A percentile compares a stretch with the other conserved stretches of the same genome.
These are phyloP conservation scores for Hypocryptadius cinnamomeus DNA, from an alignment of 2,113 vertebrate species.

Conservation along the genomic window DNA sequence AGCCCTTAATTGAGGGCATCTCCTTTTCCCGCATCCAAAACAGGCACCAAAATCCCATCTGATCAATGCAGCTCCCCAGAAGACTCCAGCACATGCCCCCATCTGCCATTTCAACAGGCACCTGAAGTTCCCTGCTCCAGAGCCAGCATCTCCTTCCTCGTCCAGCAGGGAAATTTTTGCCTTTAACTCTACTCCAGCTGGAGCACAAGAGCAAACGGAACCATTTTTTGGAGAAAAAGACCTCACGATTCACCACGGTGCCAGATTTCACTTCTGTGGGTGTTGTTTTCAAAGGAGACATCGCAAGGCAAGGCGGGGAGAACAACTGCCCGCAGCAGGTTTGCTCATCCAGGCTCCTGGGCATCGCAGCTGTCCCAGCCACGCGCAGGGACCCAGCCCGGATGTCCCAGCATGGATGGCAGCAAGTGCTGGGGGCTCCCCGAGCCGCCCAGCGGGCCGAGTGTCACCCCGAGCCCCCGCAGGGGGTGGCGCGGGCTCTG, in stretches of 20 bases:
- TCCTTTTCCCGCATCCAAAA: background rate
- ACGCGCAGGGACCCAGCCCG: background rate
- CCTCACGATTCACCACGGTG: background rate
- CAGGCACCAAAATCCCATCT: fast-evolving
- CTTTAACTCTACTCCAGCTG: background rate
- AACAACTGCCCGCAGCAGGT: background rate
- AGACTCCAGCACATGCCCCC: background rate
- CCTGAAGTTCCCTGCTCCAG: background rate
- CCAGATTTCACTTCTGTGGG: background rate
- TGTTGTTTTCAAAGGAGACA: background rate
- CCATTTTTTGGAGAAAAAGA: background rate
- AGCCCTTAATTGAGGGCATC: fast-evolving
- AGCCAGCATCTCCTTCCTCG: background rate
- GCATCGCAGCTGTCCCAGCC: background rate
- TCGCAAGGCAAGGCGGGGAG: background rate
- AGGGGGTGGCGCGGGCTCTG: background rate
- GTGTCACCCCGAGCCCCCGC: background rate
- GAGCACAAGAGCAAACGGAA: background rate
- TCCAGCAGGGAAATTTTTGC: background rate
- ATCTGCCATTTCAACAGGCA: background rate
- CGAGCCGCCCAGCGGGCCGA: background rate
- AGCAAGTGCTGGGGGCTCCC: background rate
- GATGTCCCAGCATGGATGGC: fast-evolving
- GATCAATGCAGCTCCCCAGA: background rate
- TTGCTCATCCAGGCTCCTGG: background rate